Percentiles rank a stretch among this genome's conserved stretches.
Conservation (phyloP, 2,113 vertebrate species). For the Pelecanus crispus region DNA sequence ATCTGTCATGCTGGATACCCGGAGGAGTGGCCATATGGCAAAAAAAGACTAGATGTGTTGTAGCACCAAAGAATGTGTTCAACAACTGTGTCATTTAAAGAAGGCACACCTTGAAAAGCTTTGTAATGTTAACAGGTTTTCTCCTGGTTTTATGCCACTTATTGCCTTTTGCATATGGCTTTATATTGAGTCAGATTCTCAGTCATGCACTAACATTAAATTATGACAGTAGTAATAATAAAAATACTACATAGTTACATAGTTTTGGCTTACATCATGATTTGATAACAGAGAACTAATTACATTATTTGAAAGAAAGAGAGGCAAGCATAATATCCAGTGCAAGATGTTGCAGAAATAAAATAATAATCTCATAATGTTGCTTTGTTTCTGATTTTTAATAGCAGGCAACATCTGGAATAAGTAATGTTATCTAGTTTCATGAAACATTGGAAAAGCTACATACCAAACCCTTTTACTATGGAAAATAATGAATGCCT, state of each 20-base stretch:
- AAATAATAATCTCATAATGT: conserved; percentile 9
- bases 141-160: not conserved
- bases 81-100: not conserved
- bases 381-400: conserved; percentile 1
- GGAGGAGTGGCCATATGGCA: not conserved
- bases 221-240: not conserved
- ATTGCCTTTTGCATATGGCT: not conserved
- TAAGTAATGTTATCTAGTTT: conserved; percentile 52
- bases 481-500: conserved; percentile 49
- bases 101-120: not conserved
- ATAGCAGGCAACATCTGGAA: conserved; percentile 63
- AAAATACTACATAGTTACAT: not conserved
- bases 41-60: not conserved
- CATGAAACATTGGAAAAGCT: conserved; percentile 32
- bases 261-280: not conserved
- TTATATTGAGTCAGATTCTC: not conserved
- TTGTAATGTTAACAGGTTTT: not conserved
- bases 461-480: conserved; percentile 5
- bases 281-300: not conserved
- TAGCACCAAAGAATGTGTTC: not conserved
- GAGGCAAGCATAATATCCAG: not conserved
- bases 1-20: not conserved
- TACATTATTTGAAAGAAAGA: conserved; percentile 2
- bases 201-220: not conserved
- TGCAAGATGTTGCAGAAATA: not conserved